Conservation (phyloP, 2,888 invertebrate species). For the Salticus scenicus region DNA sequence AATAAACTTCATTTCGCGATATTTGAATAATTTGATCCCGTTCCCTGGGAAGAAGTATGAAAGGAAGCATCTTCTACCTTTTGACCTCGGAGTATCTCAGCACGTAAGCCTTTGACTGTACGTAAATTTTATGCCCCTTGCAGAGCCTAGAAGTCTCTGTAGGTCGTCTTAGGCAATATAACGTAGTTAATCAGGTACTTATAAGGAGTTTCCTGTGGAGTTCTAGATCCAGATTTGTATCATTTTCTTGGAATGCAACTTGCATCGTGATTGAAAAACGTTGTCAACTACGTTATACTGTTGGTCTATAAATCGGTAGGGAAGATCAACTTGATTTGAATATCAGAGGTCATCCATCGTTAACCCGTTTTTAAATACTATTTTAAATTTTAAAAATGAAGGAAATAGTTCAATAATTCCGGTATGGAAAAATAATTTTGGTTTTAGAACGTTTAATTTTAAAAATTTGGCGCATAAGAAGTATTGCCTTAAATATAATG, state of each 20-base stretch:
- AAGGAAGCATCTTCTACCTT: slow-evolving; percentile 20
- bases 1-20: too few relatives aligned
- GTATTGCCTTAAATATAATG: too few relatives aligned
- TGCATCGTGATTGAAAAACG: neutral
- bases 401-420: too few relatives aligned
- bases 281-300: neutral
- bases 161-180: slow-evolving; percentile 7
- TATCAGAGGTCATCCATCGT: neutral
- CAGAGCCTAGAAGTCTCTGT: slow-evolving; percentile 3
- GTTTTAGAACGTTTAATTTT: too few relatives aligned
- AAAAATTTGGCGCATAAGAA: too few relatives aligned
- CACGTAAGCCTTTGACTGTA: slow-evolving; percentile 7
- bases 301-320: neutral
- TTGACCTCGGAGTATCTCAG: slow-evolving; percentile 23
- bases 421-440: too few relatives aligned
- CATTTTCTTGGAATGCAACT: neutral
- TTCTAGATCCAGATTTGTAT: neutral
- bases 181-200: slow-evolving; percentile 44
- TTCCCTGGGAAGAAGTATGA: too few relatives aligned
- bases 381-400: too few relatives aligned
- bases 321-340: neutral
- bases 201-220: neutral
- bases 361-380: neutral
- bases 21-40: too few relatives aligned
- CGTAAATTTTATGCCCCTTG: slow-evolving; percentile 23